Conservation (phyloP, 2,113 vertebrate species). For the Trochalopteron elliotii region DNA sequence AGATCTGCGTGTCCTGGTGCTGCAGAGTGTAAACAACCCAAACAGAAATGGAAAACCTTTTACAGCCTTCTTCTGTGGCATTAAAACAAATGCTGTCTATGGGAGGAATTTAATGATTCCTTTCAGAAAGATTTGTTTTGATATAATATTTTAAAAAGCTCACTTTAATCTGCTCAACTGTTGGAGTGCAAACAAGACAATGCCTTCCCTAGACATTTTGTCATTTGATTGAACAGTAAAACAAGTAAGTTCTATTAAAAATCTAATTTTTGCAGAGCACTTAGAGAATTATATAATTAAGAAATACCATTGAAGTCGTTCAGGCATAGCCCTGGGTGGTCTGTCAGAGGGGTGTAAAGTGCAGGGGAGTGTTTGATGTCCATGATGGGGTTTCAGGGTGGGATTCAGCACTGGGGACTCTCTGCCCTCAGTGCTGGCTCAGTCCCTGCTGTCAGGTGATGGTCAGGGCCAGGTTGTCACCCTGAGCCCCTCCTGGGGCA, state of each 20-base stretch:
- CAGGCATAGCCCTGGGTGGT: background rate
- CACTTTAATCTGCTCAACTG: background rate
- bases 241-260: background rate
- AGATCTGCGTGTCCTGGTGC: background rate
- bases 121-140: conserved; percentile 15
- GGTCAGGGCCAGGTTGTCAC: background rate
- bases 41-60: background rate
- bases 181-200: background rate
- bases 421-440: background rate
- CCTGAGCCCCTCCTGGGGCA: background rate
- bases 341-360: background rate
- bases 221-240: background rate
- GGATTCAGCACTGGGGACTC: background rate
- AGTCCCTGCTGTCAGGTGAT: background rate
- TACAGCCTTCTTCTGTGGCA: background rate
- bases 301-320: background rate
- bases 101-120: background rate
- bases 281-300: background rate
- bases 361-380: background rate
- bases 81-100: background rate
- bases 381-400: fast-evolving
- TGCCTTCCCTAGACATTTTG: background rate
- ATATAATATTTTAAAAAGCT: background rate
- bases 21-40: background rate
- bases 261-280: background rate